A percentile compares a stretch with the other conserved stretches of the same genome.
These are phyloP conservation scores for Hypanus sabinus DNA, from an alignment of 2,113 vertebrate species.

Conservation along the genomic window DNA sequence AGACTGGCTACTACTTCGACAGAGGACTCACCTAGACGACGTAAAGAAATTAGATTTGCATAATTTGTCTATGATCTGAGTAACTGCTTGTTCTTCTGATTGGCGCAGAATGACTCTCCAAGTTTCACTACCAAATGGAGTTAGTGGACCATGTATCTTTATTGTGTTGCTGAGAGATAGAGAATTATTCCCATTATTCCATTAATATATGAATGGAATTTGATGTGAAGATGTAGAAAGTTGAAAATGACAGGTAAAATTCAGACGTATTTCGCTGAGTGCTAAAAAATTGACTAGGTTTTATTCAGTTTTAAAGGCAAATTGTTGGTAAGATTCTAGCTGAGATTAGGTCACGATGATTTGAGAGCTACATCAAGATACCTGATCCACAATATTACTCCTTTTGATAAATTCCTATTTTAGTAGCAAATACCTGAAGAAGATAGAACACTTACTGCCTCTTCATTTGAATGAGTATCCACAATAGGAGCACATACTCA, in stretches of 20 bases:
- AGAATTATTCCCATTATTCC: neutral
- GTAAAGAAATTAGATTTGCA: neutral
- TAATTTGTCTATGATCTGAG: neutral
- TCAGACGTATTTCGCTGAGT: neutral
- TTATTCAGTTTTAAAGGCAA: neutral
- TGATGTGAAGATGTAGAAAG: neutral
- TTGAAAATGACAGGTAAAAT: neutral
- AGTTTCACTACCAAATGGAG: neutral
- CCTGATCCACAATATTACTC: neutral
- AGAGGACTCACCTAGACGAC: neutral
- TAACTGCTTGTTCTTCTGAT: neutral
- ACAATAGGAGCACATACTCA: neutral
- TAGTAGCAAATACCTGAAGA: neutral
- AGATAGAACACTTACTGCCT: neutral
- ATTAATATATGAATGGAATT: neutral
- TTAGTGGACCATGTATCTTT: no score
- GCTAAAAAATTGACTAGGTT: neutral
- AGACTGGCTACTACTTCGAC: neutral
- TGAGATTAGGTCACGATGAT: neutral
- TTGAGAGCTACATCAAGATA: neutral
- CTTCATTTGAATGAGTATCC: neutral
- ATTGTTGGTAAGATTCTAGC: neutral
- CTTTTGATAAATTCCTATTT: neutral
- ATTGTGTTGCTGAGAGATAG: neutral
- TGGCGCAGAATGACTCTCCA: neutral